Base-by-base conservation (phyloP, 2,113 vertebrate genomes). In the Rutilus rutilus region DNA sequence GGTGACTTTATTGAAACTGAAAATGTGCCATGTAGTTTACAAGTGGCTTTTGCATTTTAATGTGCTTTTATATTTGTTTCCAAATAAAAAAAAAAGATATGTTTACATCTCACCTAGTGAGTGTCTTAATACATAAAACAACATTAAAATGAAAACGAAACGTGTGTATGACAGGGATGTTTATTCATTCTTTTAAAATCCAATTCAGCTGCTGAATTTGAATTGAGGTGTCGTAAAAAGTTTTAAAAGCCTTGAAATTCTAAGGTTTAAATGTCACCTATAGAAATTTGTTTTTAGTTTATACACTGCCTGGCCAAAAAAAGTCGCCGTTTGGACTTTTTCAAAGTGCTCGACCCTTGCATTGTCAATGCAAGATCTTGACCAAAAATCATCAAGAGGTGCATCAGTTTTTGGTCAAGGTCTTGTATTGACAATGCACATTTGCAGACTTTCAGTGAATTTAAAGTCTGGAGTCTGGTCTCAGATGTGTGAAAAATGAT, bases 11-110 rank as follows among this genome's bases (percentile, higher is more conserved):
- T 86, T 83, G 52, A 82, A 81, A 85, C 82, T 80, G 79, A 89
- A 80, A 84, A 86, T 87, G 88, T 87, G 88, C 83, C 83, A 85
- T 83, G 86, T 89, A 81, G 83, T 89, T 85, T 54, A 87, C 88
- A 89, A 85, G 57, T 87, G 75, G 79, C 73, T 87, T 85, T 87
- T 85, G 83, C 88, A 83, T 83, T 87, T 83, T 85, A 78, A 83
- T 89, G 88, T 87, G 88, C 88, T 85, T 89, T 89, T 89, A 89
- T 87, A 89, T 83, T 87, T 85, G 79, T 89, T 87, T 89, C 71
- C 83, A 83, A 89, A 89, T 87, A 52, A 52, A 17, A 84, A 77
- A 87, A 60, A 79, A 77, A 50, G 83, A 81, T 71, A 85, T 89
- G 88, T 82, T 85, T 87, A 85, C 85, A 86, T 78, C 75, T 82